phyloP scores from a whole-genome alignment of 2,888 invertebrate genomes.

The Xestobium rufovillosum region DNA sequence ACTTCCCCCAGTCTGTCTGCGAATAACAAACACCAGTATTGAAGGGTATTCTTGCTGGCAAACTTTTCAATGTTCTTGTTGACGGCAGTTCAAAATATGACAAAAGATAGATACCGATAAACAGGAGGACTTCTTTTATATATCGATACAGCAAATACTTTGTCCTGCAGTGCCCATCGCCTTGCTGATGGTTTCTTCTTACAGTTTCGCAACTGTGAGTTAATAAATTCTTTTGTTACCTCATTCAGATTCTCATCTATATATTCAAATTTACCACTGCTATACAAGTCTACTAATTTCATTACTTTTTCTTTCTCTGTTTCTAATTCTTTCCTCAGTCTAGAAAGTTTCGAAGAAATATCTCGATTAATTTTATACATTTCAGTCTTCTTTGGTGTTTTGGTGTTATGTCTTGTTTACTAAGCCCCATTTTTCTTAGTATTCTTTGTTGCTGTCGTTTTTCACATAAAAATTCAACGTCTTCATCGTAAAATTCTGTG shows the following conservation, averaged over 20 bases:
- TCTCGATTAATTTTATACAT: slow-evolving; percentile 13
- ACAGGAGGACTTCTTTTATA: slow-evolving; percentile 24
- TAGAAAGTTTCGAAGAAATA: slow-evolving; percentile 6
- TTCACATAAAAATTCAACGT: too few relatives aligned
- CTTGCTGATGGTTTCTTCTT: slow-evolving; percentile 13
- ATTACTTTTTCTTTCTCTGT: slow-evolving; percentile 6
- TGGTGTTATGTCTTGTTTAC: too few relatives aligned
- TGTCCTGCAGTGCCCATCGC: slow-evolving; percentile 21
- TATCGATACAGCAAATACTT: slow-evolving; percentile 22
- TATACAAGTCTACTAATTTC: slow-evolving; percentile 12
- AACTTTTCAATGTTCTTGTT: slow-evolving; percentile 19
- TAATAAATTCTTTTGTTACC: slow-evolving; percentile 22
- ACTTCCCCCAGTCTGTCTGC: too few relatives aligned
- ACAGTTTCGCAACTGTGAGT: slow-evolving; percentile 21
- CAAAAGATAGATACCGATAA: slow-evolving; percentile 20
- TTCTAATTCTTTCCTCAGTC: slow-evolving; percentile 10
- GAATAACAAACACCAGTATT: too few relatives aligned
- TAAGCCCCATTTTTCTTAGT: too few relatives aligned
- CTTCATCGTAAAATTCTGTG: too few relatives aligned
- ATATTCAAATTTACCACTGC: slow-evolving; percentile 15
- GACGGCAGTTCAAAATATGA: slow-evolving; percentile 22
- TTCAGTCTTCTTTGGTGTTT: too few relatives aligned
- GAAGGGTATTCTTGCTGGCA: slow-evolving; percentile 22
- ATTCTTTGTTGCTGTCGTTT: too few relatives aligned
- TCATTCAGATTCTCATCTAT: slow-evolving; percentile 19